Evolutionary conservation across 2,113 vertebrate genomes (phyloP), one percentile per base, ranked within the genome.

Genomic region (Cisticola juncidis): DNA sequence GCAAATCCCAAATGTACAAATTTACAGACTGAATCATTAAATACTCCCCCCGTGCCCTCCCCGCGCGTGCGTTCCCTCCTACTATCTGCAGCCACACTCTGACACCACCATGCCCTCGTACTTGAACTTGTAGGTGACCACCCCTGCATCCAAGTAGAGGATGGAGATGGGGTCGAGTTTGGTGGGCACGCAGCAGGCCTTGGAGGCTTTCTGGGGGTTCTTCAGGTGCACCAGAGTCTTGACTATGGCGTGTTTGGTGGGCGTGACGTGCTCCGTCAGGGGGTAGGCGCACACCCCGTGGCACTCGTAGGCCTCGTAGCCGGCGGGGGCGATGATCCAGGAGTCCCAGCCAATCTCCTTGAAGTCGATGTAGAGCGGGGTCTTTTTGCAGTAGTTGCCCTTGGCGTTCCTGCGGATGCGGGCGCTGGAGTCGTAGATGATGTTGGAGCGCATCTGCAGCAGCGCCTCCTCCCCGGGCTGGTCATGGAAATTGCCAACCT

Each of bases 261-360:
- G 99, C 1, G 99, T 99, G 91, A 99, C 99, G 0, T 99, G 99
- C 79, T 99, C 99, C 2, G 99, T 99, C 79, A 99, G 88, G 5
- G 99, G 99, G 81, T 99, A 99, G 54, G 98, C 98, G 9, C 99
- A 99, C 45, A 98, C 95, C 6, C 99, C 99, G 0, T 98, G 97
- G 83, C 99, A 99, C 94, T 99, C 99, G 0, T 98, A 99, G 14
- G 99, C 99, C 76, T 99, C 99, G 0, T 99, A 99, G 15, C 99
- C 98, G 0, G 98, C 92, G 0, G 99, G 99, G 2, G 99, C 99
- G 4, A 99, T 98, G 96, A 99, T 99, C 99, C 99, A 99, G 53
- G 98, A 99, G 94, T 99, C 99, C 99, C 99, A 99, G 23, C 99
- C 99, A 4, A 99, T 99, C 84, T 99, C 99, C 94, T 99, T 99